Evolutionary conservation across 2,888 invertebrate genomes (phyloP).

Genomic region (Cryptocephalus primarius): DNA sequence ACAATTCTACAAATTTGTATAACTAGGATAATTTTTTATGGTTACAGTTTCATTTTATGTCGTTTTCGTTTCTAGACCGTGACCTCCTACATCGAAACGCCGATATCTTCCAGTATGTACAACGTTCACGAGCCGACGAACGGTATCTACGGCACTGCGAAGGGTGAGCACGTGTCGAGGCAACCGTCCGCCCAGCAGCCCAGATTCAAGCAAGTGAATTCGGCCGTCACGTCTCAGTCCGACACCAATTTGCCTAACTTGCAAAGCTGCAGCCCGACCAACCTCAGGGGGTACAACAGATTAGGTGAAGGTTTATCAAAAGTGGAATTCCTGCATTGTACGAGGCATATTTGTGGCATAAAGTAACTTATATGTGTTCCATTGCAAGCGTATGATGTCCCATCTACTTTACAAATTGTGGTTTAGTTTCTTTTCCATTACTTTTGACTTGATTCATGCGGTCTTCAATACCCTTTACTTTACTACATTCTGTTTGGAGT

Average conservation of each 20-base stretch:
- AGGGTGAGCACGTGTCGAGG: slow-evolving; percentile 24
- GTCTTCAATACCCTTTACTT: too few species aligned
- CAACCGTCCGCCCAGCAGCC: slow-evolving; percentile 15
- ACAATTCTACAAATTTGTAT: too few species aligned
- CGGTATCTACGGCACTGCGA: slow-evolving; percentile 24
- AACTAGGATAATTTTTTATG: too few species aligned
- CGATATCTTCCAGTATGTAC: slow-evolving; percentile 36
- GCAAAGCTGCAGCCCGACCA: slow-evolving; percentile 31
- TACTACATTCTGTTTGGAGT: too few species aligned
- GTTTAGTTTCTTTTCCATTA: too few species aligned
- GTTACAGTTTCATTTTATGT: too few species aligned
- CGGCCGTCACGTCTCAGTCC: slow-evolving; percentile 33
- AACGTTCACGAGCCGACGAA: slow-evolving; percentile 33
- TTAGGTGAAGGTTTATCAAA: slow-evolving; percentile 20
- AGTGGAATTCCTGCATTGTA: background rate
- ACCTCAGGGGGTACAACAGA: slow-evolving; percentile 28
- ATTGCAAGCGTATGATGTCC: too few species aligned
- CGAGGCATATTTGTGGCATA: too few species aligned
- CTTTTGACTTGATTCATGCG: too few species aligned
- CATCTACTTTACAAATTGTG: too few species aligned
- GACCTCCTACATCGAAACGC: slow-evolving; percentile 42
- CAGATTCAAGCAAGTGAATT: slow-evolving; percentile 24
- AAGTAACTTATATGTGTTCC: too few species aligned
- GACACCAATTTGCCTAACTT: slow-evolving; percentile 37
- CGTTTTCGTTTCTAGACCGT: slow-evolving; percentile 20